These are phyloP conservation scores for Balaenoptera acutorostrata DNA, from an alignment of 2,113 vertebrate genomes.

Conservation along the genomic window DNA sequence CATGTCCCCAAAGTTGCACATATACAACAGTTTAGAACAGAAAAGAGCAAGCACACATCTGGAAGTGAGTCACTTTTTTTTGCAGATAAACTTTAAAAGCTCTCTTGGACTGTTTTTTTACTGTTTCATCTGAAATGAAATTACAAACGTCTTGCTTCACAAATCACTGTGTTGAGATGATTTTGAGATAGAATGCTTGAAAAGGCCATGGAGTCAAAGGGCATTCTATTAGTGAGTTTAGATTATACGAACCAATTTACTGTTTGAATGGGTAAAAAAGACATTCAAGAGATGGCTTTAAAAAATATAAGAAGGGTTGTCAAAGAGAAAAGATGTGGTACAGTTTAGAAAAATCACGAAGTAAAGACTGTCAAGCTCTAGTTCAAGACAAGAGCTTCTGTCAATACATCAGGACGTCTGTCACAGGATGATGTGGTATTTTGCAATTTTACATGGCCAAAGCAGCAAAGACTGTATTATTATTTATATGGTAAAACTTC, in stretches of 20 bases:
- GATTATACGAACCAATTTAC: constrained; percentile 67
- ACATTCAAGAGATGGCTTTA: constrained; percentile 72
- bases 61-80: not conserved
- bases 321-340: constrained; percentile 76
- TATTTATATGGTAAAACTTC: constrained; percentile 11
- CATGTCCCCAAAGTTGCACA: not conserved
- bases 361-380: constrained; percentile 74
- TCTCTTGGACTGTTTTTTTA: not conserved
- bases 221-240: constrained; percentile 64
- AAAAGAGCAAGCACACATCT: not conserved
- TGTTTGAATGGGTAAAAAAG: constrained; percentile 50
- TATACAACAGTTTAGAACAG: not conserved
- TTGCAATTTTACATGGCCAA: constrained; percentile 52
- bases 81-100: not conserved
- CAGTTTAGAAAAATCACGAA: constrained; percentile 77
- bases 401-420: constrained; percentile 34
- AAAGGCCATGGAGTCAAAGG: constrained; percentile 63
- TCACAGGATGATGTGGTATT: constrained; percentile 73
- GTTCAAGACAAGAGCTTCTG: constrained; percentile 68
- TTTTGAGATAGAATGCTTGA: constrained; percentile 32
- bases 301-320: constrained; percentile 77
- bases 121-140: constrained; percentile 19
- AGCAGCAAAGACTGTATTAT: constrained; percentile 25
- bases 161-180: not conserved
- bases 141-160: constrained; percentile 24